Conservation (phyloP, 2,113 vertebrate genomes). For the Brachyhypopomus occidentalis region DNA sequence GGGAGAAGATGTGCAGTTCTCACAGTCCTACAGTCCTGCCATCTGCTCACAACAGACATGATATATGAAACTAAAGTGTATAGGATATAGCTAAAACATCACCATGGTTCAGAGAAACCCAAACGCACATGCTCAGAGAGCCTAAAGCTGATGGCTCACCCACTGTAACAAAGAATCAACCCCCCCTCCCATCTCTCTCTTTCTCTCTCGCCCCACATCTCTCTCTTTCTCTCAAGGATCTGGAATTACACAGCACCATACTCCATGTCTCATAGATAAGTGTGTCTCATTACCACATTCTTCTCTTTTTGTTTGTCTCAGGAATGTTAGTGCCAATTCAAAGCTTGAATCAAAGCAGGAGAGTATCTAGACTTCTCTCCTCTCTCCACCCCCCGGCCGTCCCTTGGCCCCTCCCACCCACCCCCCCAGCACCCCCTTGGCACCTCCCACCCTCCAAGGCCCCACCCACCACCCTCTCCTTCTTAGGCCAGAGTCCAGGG, state of each 20-base stretch:
- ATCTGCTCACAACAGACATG: too few species aligned
- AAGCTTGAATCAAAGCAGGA: constrained; percentile 59
- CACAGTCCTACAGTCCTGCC: too few species aligned
- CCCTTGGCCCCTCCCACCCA: constrained; percentile 20
- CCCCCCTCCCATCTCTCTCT: background rate
- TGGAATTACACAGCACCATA: constrained; percentile 48
- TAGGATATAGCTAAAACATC: constrained; percentile 23
- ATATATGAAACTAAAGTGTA: constrained; percentile 8
- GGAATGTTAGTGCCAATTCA: constrained; percentile 69
- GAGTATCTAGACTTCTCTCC: constrained; percentile 51
- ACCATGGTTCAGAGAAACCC: constrained; percentile 9
- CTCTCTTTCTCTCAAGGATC: constrained; percentile 41
- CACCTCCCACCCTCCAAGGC: too few species aligned
- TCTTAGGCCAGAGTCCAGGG: constrained; percentile 60
- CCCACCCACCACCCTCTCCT: constrained; percentile 13
- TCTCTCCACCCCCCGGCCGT: too few species aligned
- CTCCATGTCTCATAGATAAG: constrained; percentile 59
- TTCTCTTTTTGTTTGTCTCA: constrained; percentile 42
- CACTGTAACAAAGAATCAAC: constrained; percentile 31
- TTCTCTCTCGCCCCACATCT: constrained; percentile 42
- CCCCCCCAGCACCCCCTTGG: constrained; percentile 7
- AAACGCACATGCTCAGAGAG: constrained; percentile 9
- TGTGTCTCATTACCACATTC: constrained; percentile 58
- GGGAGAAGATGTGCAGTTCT: too few species aligned
- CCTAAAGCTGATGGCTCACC: constrained; percentile 15